Conservation (phyloP, 2,888 invertebrate genomes). For the Sericinus montela region DNA sequence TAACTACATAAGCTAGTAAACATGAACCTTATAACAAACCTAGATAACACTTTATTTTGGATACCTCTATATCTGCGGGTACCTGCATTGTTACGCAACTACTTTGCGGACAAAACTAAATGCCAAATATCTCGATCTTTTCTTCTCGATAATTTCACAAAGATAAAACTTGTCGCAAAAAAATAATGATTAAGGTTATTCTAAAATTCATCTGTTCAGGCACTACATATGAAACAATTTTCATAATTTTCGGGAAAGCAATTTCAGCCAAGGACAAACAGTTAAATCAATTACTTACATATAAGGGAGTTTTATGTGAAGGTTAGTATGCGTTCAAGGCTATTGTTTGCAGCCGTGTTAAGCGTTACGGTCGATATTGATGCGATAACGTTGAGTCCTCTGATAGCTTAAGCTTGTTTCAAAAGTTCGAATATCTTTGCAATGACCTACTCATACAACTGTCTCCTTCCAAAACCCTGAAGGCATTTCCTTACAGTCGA, state of each 20-base stretch:
- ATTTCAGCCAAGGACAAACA: constrained; percentile 12
- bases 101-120: constrained; percentile 56
- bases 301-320: constrained; percentile 42
- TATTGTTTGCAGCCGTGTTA: constrained; percentile 33
- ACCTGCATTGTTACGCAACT: constrained; percentile 71
- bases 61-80: constrained; percentile 32
- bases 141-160: no score
- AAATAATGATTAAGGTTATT: no score
- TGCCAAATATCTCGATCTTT: constrained; percentile 58
- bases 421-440: not conserved
- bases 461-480: no score
- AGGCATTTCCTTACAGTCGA: no score
- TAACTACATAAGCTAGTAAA: no score
- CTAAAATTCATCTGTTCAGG: no score
- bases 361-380: constrained; percentile 44
- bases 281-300: constrained; percentile 20
- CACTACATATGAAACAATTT: not conserved
- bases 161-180: no score
- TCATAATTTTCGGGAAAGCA: constrained; percentile 1
- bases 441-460: no score
- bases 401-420: constrained; percentile 16
- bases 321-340: constrained; percentile 55
- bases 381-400: constrained; percentile 26
- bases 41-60: not conserved
- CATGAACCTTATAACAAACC: no score